Base-by-base conservation (phyloP, 2,797 vertebrate species). In the Parotocinclus haroldoi region DNA sequence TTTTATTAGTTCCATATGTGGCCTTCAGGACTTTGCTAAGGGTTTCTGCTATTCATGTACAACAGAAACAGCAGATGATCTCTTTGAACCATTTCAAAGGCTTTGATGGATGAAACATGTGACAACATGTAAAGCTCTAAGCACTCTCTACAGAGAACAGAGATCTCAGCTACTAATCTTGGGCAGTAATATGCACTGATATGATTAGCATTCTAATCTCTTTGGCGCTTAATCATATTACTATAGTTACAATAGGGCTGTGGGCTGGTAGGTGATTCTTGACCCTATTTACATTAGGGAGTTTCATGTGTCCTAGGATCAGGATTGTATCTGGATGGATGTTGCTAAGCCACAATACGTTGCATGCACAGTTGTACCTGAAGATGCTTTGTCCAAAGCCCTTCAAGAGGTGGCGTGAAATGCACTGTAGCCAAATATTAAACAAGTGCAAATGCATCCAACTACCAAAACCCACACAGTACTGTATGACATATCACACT, bases 1-100 rank as follows among this genome's bases (percentile, higher is more conserved):
- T 51, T 44, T 72, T 51, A 75, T 68, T 51, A 59, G 13, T 65
- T 45, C 72, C 77, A 75, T 13, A 76, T 72, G 77, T 58, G 72
- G 39, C 77, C 72, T 74, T 46, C 50, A 45, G 9, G 49, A 51
- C 55, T 46, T 51, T 46, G 37, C 52, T 58, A 10, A 58, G 52
- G n/a, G 46, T 55, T 63, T 38, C 56, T 10, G 13, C 10, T 66
- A 42, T 51, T 63, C 63, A 67, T 58, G n/a, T 58, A 58, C 61
- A 49, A 38, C 10, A 12, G 18, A 37, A 68, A 60, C 17, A 53
- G 18, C 48, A 52, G 10, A 17, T 27, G 14, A 10, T 53, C 58
- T 27, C 7, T 19, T 2, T 13, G 4, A 51, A 49, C 10, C 8
- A 51, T 1, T 6, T 50, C n/a, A 7, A 16, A 50, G 40, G 40